phyloP scores from a whole-genome alignment of 2,113 vertebrate genomes.

The Hoplias malabaricus region DNA sequence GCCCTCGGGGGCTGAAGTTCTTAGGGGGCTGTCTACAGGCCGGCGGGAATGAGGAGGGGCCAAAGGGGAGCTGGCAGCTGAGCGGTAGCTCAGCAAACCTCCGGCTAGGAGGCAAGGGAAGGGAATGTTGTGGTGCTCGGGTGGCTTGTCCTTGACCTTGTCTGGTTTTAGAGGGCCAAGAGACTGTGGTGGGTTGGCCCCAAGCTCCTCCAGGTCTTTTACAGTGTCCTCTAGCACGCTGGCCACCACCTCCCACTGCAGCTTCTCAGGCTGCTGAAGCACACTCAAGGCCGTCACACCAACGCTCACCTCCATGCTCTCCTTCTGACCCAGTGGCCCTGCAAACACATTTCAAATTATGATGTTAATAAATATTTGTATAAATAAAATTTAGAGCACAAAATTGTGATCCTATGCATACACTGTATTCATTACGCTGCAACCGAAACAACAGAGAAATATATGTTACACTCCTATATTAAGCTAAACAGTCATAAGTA shows the following conservation, averaged over 20 bases:
- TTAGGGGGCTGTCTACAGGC: conserved; percentile 85
- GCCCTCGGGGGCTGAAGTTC: conserved; percentile 88
- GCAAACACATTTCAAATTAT: too few relatives aligned
- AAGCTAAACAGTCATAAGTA: too few relatives aligned
- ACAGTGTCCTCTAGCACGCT: conserved; percentile 97
- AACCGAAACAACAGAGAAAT: too few relatives aligned
- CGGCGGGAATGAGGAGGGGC: conserved; percentile 76
- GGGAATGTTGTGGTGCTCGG: conserved; percentile 98
- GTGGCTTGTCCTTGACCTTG: conserved; percentile 91
- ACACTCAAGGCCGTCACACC: conserved; percentile 93
- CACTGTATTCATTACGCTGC: too few relatives aligned
- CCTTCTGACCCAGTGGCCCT: conserved; percentile 94
- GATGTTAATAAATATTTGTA: too few relatives aligned
- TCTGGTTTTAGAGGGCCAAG: conserved; percentile 83
- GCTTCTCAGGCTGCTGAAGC: conserved; percentile 97
- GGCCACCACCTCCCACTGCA: conserved; percentile 98
- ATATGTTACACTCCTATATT: too few relatives aligned
- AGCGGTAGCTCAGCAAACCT: conserved; percentile 93
- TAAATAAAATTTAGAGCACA: too few relatives aligned
- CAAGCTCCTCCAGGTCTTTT: conserved; percentile 97
- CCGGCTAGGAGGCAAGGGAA: conserved; percentile 96
- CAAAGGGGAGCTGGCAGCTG: conserved; percentile 84
- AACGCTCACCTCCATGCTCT: conserved; percentile 91
- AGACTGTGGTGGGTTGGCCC: conserved; percentile 85
- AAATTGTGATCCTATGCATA: too few relatives aligned